Evolutionary conservation across 2,888 invertebrate genomes (phyloP), one percentile per base, ranked within the genome.

Genomic region (Scaptomyza caliginosa): DNA sequence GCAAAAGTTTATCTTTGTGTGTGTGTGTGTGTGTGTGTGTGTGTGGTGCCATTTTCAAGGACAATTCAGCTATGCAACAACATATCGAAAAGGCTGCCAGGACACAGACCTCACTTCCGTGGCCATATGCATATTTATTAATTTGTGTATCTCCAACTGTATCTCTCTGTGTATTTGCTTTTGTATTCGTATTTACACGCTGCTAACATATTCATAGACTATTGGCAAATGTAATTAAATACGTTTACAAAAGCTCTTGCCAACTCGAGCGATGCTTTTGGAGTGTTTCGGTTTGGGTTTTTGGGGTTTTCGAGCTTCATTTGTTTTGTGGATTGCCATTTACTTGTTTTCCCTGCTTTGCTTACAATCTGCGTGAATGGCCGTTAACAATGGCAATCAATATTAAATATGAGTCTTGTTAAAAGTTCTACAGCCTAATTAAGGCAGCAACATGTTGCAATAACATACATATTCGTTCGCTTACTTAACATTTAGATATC

Each of bases 151-250:
- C 40, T 67, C 24, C 43, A 13, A 13, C 13, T 32, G 26, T 45
- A 8, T 62, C 6, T 36, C 6, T 23, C 32, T 19, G 30, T 32
- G 26, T 34, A 3, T 55, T 56, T 39, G 8, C 48, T n/a, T 46
- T 45, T 52, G 23, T 56, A 38, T 71, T 72, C 60, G 74, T 88
- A 71, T 88, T 80, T 84, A 80, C 84, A 86, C 75, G 64, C 67
- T 80, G 86, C 84, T 77, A 86, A 88, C 88, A 88, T 86, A 84
- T 84, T 84, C 84, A 84, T 88, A 88, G 84, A 88, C 87, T 88
- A 86, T 59, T 59, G 59, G 48, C 59, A 59, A 59, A 59, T 59
- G 59, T 59, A 59, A 59, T 59, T 59, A 59, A 59, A 59, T 59
- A 59, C 59, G 59, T 63, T 59, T 62, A 63, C 59, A 59, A 59